Conservation (phyloP, 2,797 vertebrate species). For the Geotrypetes seraphini region DNA sequence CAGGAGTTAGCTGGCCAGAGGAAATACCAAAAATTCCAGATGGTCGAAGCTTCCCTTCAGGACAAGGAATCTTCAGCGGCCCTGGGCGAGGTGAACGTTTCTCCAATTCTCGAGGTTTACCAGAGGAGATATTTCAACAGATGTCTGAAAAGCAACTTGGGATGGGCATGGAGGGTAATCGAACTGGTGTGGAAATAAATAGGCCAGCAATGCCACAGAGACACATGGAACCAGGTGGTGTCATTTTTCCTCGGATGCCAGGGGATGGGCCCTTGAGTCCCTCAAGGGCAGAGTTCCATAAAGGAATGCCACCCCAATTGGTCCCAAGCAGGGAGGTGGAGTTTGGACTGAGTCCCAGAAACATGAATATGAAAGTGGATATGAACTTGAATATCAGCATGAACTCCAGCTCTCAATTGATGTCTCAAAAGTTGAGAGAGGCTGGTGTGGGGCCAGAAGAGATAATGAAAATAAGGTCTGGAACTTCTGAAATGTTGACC, state of each 20-base stretch:
- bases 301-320: constrained; percentile 65
- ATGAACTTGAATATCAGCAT: constrained; percentile 62
- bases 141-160: constrained; percentile 84
- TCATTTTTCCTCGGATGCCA: constrained; percentile 87
- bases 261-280: constrained; percentile 92
- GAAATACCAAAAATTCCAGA: constrained; percentile 94
- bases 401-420: constrained; percentile 80
- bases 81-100: constrained; percentile 92
- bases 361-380: constrained; percentile 62
- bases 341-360: constrained; percentile 80
- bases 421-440: constrained; percentile 87
- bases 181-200: constrained; percentile 74
- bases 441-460: constrained; percentile 57
- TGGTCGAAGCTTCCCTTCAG: constrained; percentile 77
- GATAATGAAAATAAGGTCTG: constrained; percentile 57
- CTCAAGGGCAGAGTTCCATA: constrained; percentile 81
- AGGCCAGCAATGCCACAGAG: constrained; percentile 88
- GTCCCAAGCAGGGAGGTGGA: constrained; percentile 78
- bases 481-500: constrained; percentile 53
- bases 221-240: constrained; percentile 84
- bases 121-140: constrained; percentile 92
- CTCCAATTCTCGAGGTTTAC: constrained; percentile 85
- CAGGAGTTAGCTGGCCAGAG: constrained; percentile 86
- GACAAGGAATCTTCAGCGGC: constrained; percentile 79
- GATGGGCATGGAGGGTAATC: constrained; percentile 74